These are phyloP conservation scores for Agrenia bidenticulata DNA, from an alignment of 2,888 invertebrate genomes.

Conservation along the genomic window DNA sequence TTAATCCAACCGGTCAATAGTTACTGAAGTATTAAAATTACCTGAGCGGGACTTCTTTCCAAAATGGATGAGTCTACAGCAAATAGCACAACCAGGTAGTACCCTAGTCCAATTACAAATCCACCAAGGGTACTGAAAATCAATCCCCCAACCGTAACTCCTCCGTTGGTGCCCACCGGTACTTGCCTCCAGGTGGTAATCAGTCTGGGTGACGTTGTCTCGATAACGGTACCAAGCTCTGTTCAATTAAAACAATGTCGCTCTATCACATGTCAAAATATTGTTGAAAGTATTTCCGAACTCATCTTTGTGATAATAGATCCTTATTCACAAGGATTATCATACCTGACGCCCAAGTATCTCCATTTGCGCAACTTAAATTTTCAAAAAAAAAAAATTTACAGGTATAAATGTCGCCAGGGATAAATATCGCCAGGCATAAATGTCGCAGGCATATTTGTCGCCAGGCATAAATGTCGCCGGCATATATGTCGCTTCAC, in stretches of 20 bases:
- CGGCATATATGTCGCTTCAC: too few relatives aligned
- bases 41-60: constrained; percentile 62
- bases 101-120: constrained; percentile 68
- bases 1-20: not conserved
- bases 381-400: too few relatives aligned
- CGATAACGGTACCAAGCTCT: constrained; percentile 77
- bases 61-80: constrained; percentile 64
- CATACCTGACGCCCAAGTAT: constrained; percentile 82
- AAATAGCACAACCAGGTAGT: constrained; percentile 68
- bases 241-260: not conserved
- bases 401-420: too few relatives aligned
- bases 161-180: constrained; percentile 85
- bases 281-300: too few relatives aligned
- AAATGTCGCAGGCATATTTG: too few relatives aligned
- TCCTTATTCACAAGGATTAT: too few relatives aligned
- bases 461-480: too few relatives aligned
- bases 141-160: constrained; percentile 65
- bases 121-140: constrained; percentile 68
- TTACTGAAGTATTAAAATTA: constrained; percentile 6
- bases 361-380: constrained; percentile 80
- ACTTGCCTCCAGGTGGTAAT: constrained; percentile 73
- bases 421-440: too few relatives aligned
- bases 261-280: too few relatives aligned
- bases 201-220: constrained; percentile 66
- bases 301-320: too few relatives aligned